Base-by-base conservation (phyloP, 1,140 invertebrate species). In the Drosophila malerkotliana region DNA sequence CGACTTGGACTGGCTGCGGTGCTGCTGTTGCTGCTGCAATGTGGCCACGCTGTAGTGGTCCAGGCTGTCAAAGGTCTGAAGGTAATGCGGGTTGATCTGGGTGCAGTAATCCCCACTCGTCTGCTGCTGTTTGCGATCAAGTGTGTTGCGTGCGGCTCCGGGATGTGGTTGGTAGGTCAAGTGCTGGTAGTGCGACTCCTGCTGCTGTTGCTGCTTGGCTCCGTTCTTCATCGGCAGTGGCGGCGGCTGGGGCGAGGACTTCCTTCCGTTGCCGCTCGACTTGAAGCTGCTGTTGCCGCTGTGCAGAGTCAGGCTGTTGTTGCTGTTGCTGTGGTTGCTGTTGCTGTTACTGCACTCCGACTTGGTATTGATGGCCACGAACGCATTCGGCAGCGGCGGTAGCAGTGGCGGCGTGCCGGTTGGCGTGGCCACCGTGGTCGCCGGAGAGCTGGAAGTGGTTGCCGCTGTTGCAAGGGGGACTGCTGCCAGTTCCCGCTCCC, bases 61-160 rank as follows among this genome's bases (percentile, higher is more conserved):
- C n/a, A 91, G 57, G 32, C 87, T 91, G 39, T 91, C 90, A 21
- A 91, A 91, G 0, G 90, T 87, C 58, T 91, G 90, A 55, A 91
- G 64, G 77, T 91, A 91, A 39, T 91, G 90, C 9, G 90, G 80
- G 73, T 87, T 91, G 34, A 91, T 80, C 72, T 91, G 89, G 18
- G 90, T 91, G 63, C 83, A 91, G 41, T 91, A 76, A 30, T 81
- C 68, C 18, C 52, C 61, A 30, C 55, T 69, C 0, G 41, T 53
- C 24, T 37, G 21, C 14, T 79, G 73, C 10, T 32, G 32, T 34
- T 89, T 88, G 41, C 90, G 83, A 53, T 91, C 90, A 49, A 91
- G 64, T 0, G 90, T 91, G 54, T 90, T 91, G 60, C 78, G 85
- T 8, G 76, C 45, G 63, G 71, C 66, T 24, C 49, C 56, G 15